Base-by-base conservation (phyloP, 2,113 vertebrate genomes). In the Lucifuga dentata region DNA sequence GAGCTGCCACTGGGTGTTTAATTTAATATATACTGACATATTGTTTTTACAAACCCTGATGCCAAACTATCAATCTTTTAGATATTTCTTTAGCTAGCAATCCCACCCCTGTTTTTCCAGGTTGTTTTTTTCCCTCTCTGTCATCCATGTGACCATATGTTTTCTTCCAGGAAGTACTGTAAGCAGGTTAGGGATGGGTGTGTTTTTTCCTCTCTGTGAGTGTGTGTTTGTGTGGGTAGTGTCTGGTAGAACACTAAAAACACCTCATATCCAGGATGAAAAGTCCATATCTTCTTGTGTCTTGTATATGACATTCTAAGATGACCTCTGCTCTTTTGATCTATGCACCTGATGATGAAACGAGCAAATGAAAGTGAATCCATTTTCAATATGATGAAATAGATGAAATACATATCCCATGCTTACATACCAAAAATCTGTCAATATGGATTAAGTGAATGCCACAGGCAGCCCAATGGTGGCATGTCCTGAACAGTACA, bases 231-330 rank as follows among this genome's bases (percentile, higher is more conserved):
- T 13, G n/a, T 53, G 50, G 39, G 35, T 13, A 33, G 17, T 61
- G 61, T 76, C 49, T 81, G 50, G 57, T 53, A 53, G 56, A 68
- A 76, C 40, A 58, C 58, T 59, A 68, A 79, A 78, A 87, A 59
- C 73, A 17, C 32, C 43, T 80, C 67, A 72, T 70, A 76, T 74
- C 23, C 67, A 67, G 53, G 81, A 87, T 87, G 73, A 89, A 85
- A 84, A 77, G 67, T 81, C 49, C n/a, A 48, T 36, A n/a, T 71
- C 32, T 71, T 50, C 86, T 86, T 90, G 88, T 58, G 88, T 87
- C 84, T 82, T 44, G 55, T 62, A 73, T 58, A 61, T 84, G 83
- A 83, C 83, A 86, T 85, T 86, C 64, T 65, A 19, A 65, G 71
- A 66, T 80, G 71, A 87, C 41, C 51, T 33, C 16, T 2, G 3